These are phyloP conservation scores for Platycheirus rosarum DNA, from an alignment of 2,888 invertebrate species.

Conservation along the genomic window DNA sequence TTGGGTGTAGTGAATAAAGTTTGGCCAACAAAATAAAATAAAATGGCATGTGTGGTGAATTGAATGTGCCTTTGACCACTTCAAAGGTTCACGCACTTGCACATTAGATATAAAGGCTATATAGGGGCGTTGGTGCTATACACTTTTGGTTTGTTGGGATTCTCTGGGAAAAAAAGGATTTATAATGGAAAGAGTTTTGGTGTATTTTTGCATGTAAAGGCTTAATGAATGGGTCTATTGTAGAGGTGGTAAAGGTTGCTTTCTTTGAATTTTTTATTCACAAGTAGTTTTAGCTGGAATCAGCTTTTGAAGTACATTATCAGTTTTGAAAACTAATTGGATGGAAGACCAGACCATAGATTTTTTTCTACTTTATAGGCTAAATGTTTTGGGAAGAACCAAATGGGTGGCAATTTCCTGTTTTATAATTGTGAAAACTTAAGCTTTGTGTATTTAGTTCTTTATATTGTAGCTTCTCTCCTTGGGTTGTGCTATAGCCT, in stretches of 20 bases:
- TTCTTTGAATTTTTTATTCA: not conserved
- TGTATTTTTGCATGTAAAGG: not conserved
- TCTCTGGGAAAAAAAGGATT: not conserved
- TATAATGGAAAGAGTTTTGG: not conserved
- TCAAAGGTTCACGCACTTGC: conserved; percentile 50
- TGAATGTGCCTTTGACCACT: conserved; percentile 52
- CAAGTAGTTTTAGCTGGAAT: not conserved
- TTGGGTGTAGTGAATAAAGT: conserved; percentile 37
- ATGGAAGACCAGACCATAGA: too few species aligned
- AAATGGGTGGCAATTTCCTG: too few species aligned
- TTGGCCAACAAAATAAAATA: not conserved
- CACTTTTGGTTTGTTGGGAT: not conserved
- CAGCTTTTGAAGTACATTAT: too few species aligned
- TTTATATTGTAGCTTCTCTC: too few species aligned
- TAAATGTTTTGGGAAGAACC: too few species aligned
- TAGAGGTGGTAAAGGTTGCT: not conserved
- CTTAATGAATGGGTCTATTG: not conserved
- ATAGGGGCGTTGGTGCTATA: not conserved
- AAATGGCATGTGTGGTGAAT: conserved; percentile 19
- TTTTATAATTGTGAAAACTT: too few species aligned
- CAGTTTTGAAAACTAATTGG: too few species aligned
- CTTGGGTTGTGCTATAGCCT: too few species aligned
- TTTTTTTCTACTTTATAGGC: too few species aligned
- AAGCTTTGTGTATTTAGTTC: too few species aligned
- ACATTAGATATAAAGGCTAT: not conserved